phyloP scores from a whole-genome alignment of 2,113 vertebrate genomes.

The Cricetomys ansorgei region DNA sequence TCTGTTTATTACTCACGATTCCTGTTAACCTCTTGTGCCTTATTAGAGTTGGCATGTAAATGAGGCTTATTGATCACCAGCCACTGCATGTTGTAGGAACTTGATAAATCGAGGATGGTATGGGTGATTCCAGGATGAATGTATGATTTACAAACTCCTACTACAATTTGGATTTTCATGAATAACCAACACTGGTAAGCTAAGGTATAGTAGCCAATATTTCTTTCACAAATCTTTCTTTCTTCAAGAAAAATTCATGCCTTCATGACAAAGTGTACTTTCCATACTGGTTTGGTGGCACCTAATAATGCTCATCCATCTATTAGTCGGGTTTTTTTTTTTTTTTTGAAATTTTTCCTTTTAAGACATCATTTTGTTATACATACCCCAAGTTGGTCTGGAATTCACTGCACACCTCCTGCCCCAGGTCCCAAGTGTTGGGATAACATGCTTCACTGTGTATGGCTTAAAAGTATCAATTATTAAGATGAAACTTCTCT shows the following conservation, averaged over 20 bases:
- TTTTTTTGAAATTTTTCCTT: not conserved
- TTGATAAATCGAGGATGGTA: not conserved
- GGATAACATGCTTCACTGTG: not conserved
- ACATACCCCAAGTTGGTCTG: not conserved
- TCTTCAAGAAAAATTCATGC: not conserved
- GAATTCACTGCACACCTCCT: not conserved
- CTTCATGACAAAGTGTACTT: not conserved
- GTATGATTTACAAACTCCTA: rapidly evolving
- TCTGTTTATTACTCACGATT: not conserved
- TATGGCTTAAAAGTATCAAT: not conserved
- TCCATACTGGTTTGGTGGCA: not conserved
- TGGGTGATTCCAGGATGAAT: not conserved
- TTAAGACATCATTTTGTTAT: not conserved
- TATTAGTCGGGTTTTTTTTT: not conserved
- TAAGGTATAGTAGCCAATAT: not conserved
- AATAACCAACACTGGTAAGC: not conserved
- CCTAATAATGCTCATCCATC: not conserved
- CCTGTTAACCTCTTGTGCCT: not conserved
- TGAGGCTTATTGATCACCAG: not conserved
- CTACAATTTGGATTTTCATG: not conserved
- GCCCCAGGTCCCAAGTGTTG: not conserved
- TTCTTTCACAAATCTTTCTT: not conserved
- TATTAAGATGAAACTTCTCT: not conserved
- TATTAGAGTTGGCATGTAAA: not conserved
- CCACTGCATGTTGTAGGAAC: not conserved